A percentile compares a stretch with the other conserved stretches of the same genome.
phyloP scores from a whole-genome alignment of 2,888 invertebrate genomes.

The Hirtodrosophila confusa region DNA sequence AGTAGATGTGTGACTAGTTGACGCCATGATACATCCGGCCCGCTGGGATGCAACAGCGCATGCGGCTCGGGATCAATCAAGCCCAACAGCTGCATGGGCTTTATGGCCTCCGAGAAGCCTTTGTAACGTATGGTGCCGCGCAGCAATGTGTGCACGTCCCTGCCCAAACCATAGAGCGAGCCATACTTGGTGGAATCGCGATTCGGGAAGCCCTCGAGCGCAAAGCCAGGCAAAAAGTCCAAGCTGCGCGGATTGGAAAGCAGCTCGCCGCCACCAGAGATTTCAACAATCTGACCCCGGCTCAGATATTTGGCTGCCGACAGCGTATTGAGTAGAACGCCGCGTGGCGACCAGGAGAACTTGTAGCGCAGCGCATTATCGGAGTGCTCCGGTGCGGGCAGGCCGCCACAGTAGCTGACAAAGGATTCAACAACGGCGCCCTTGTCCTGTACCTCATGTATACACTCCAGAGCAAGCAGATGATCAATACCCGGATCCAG shows the following conservation, averaged over 20 bases:
- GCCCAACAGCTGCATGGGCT: conserved; percentile 94
- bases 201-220: conserved; percentile 98
- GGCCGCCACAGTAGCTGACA: conserved; percentile 97
- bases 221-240: conserved; percentile 97
- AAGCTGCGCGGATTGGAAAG: conserved; percentile 92
- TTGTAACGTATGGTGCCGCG: conserved; percentile 97
- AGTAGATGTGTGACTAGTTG: conserved; percentile 93
- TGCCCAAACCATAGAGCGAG: conserved; percentile 92
- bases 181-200: conserved; percentile 96
- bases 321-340: conserved; percentile 95
- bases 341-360: conserved; percentile 98
- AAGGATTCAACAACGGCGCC: conserved; percentile 98
- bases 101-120: conserved; percentile 95
- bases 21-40: conserved; percentile 98
- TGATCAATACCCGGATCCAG: conserved; percentile 99
- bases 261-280: conserved; percentile 94
- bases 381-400: conserved; percentile 98
- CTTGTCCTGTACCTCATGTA: conserved; percentile 94
- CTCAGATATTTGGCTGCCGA: conserved; percentile 94
- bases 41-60: conserved; percentile 96
- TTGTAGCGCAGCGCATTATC: conserved; percentile 95
- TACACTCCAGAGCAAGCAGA: conserved; percentile 97
- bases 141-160: conserved; percentile 93
- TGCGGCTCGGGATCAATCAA: conserved; percentile 93
- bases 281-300: conserved; percentile 93